Base-by-base conservation (phyloP, 2,113 vertebrate genomes). In the Rhinichthys klamathensis region DNA sequence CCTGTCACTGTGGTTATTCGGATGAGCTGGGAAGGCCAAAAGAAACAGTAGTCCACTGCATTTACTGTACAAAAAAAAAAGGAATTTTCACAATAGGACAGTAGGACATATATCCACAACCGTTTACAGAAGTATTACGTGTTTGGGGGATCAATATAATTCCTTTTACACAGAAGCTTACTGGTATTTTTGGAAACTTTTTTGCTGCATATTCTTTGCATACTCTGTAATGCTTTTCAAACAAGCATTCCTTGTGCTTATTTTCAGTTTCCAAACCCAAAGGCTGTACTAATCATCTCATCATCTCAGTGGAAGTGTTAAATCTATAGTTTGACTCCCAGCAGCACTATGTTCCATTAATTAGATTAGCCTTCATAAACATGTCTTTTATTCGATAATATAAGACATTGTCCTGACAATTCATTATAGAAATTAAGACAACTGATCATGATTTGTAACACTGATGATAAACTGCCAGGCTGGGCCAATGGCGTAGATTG, bases 311-410 rank as follows among this genome's bases (percentile, higher is more conserved):
- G 25, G 25, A 54, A 30, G 15, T 76, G 46, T 54, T 76, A 54
- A 76, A 32, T 30, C 27, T 9, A 30, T 49, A 18, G 46, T 76
- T 76, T 51, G 73, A n/a, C 78, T 80, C 0, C 8, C 58, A 65
- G 38, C 58, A 65, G 38, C 78, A 80, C 7, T 23, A 79, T 25
- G 23, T 44, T 61, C 87, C 54, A 88, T 85, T 90, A 89, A 85
- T 75, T 91, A 89, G 90, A 92, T 91, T 88, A 89, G 86, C 79
- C 38, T 82, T 35, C 54, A 61, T 79, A 25, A 79, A 41, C 21
- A 6, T 10, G 2, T 77, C 76, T 84, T 85, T 84, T 23, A 86
- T 16, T 72, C 87, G 51, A 51, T 72, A 87, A 49, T 44, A 78
- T 44, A 15, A 35, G 63, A 51, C 74, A 84, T 54, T 80, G 25